A percentile compares a stretch with the other conserved stretches of the same genome.
These are phyloP conservation scores for Drosophila pandora DNA, from an alignment of 1,140 invertebrate species.

Conservation along the genomic window DNA sequence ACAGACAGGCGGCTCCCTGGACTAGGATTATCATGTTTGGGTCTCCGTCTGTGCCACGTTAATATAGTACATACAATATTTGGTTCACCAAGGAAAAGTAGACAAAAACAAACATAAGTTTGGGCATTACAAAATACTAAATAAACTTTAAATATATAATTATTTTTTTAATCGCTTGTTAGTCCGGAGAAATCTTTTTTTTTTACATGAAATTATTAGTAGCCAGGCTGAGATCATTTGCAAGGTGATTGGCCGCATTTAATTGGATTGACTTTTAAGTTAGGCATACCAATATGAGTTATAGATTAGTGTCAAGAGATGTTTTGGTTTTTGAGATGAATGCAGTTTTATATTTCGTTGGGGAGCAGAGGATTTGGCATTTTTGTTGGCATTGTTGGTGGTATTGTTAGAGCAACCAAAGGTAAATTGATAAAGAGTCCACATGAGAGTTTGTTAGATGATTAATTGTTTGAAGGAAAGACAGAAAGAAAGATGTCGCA, in stretches of 20 bases:
- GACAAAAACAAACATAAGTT: constrained; percentile 14
- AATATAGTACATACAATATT: constrained; percentile 9
- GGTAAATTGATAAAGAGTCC: constrained; percentile 53
- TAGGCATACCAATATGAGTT: constrained; percentile 15
- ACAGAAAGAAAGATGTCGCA: constrained; percentile 77
- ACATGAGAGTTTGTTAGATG: constrained; percentile 66
- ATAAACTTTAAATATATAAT: constrained; percentile 10
- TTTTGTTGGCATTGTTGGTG: constrained; percentile 14
- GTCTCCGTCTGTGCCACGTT: constrained; percentile 30
- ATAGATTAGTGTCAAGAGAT: constrained; percentile 2
- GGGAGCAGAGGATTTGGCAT: not conserved
- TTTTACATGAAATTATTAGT: constrained; percentile 83
- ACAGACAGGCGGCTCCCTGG: constrained; percentile 22
- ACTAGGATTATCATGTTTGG: constrained; percentile 24
- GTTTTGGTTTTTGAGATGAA: constrained; percentile 11
- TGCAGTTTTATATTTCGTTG: constrained; percentile 6
- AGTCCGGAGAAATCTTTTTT: constrained; percentile 15
- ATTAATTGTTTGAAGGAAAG: constrained; percentile 63
- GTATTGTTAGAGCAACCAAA: constrained; percentile 52
- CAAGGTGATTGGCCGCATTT: constrained; percentile 77
- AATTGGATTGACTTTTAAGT: constrained; percentile 62
- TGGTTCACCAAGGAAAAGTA: constrained; percentile 31
- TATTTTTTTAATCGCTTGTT: constrained; percentile 12
- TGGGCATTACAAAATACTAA: constrained; percentile 8
- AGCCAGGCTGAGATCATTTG: constrained; percentile 76